phyloP scores from a whole-genome alignment of 2,113 vertebrate genomes.

The Zapornia atra region DNA sequence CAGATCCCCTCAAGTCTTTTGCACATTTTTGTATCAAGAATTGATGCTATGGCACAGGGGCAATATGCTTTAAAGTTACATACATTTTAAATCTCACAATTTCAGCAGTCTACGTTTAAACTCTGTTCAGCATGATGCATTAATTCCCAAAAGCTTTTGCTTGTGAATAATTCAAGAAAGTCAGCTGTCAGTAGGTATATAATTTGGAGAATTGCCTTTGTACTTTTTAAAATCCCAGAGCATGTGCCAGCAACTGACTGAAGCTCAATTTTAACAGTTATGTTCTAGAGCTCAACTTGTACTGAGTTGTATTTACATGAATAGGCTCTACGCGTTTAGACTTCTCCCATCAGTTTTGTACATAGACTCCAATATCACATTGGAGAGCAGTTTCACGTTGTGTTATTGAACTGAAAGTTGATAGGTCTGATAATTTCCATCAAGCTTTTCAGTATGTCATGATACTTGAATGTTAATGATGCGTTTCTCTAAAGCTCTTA shows the following conservation, averaged over 20 bases:
- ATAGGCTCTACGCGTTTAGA: background rate
- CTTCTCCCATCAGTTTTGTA: background rate
- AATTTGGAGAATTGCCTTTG: constrained; percentile 48
- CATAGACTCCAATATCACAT: background rate
- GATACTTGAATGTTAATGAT: background rate
- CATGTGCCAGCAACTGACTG: background rate
- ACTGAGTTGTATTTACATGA: background rate
- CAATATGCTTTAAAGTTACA: background rate
- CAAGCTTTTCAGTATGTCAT: background rate
- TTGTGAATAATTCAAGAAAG: constrained; percentile 53
- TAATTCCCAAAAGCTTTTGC: constrained; percentile 32
- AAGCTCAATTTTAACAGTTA: constrained; percentile 34
- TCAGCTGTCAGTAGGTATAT: constrained; percentile 16
- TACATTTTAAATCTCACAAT: background rate
- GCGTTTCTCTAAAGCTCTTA: background rate
- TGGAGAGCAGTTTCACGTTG: background rate
- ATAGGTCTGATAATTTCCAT: constrained; percentile 7
- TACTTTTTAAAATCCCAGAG: constrained; percentile 18
- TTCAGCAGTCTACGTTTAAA: background rate
- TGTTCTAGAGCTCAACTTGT: background rate
- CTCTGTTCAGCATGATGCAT: background rate
- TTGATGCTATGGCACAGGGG: background rate
- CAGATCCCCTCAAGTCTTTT: background rate
- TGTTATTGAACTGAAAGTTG: background rate
- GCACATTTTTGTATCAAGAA: background rate